These are phyloP conservation scores for Propithecus coquereli DNA, from an alignment of 2,113 vertebrate genomes.

Conservation along the genomic window DNA sequence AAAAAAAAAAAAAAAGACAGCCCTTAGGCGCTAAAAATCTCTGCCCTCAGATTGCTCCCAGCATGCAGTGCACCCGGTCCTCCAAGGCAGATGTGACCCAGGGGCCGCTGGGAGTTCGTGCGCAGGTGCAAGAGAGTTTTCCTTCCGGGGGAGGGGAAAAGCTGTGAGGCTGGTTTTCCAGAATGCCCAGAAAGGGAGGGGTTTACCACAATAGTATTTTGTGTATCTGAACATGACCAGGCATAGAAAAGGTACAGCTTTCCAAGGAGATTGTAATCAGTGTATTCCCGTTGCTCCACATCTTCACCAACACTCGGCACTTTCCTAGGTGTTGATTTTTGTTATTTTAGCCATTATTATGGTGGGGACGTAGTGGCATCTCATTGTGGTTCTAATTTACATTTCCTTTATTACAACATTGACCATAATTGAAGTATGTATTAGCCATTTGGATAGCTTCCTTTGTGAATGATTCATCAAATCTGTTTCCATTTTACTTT, in stretches of 20 bases:
- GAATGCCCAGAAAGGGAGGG: neutral
- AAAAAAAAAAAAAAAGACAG: neutral
- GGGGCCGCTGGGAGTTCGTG: neutral
- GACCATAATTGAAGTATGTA: neutral
- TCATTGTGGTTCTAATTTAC: neutral
- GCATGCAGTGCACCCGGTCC: neutral
- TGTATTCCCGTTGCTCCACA: neutral
- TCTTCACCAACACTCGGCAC: neutral
- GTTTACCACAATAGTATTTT: neutral
- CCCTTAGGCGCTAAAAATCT: neutral
- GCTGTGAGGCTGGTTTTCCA: fast-evolving
- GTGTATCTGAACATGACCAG: neutral
- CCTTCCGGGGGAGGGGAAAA: fast-evolving
- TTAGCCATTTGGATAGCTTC: neutral
- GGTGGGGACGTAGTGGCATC: neutral
- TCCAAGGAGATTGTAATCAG: neutral
- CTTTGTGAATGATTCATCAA: neutral
- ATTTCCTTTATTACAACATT: neutral
- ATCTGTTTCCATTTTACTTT: neutral
- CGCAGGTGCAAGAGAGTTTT: too few species aligned
- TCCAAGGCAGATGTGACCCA: neutral
- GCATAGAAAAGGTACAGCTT: neutral
- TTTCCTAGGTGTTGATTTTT: neutral
- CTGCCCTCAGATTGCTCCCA: neutral
- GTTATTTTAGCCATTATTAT: neutral